These are phyloP conservation scores for Terrapene triunguis DNA, from an alignment of 2,113 vertebrate species.

Conservation along the genomic window DNA sequence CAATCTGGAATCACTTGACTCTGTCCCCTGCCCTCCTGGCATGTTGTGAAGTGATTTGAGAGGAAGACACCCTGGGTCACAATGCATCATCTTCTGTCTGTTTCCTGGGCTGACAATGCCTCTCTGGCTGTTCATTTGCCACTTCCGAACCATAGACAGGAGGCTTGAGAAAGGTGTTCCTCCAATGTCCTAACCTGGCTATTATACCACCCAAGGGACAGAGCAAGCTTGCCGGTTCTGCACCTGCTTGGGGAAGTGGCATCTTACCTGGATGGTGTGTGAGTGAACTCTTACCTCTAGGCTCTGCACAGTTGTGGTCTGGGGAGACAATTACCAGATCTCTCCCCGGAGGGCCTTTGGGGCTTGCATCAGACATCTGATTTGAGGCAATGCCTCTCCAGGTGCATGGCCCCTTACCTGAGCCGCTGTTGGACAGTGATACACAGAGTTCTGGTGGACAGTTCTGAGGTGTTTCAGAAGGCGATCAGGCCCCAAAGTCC, in stretches of 20 bases:
- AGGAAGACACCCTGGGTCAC: not conserved
- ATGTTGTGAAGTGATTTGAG: fast-evolving
- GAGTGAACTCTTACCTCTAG: not conserved
- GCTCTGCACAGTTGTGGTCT: not conserved
- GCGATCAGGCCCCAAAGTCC: constrained; percentile 85
- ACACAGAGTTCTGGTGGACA: constrained; percentile 91
- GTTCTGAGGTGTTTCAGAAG: constrained; percentile 90
- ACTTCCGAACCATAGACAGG: not conserved
- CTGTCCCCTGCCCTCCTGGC: not conserved
- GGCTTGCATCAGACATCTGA: not conserved
- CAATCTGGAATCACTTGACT: not conserved
- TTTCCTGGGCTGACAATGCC: not conserved
- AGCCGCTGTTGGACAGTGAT: constrained; percentile 89
- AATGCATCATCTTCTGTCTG: not conserved
- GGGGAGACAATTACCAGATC: not conserved
- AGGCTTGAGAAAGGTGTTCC: not conserved
- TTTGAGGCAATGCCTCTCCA: too few relatives aligned
- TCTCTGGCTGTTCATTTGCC: not conserved
- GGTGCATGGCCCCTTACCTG: constrained; percentile 83
- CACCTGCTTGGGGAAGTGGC: not conserved
- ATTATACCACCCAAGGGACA: not conserved
- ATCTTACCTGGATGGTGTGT: not conserved
- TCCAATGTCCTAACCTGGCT: not conserved
- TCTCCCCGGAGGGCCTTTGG: not conserved
- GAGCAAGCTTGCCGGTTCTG: not conserved